Base-by-base conservation (phyloP, 2,888 invertebrate species). In the Latrodectus elegans region DNA sequence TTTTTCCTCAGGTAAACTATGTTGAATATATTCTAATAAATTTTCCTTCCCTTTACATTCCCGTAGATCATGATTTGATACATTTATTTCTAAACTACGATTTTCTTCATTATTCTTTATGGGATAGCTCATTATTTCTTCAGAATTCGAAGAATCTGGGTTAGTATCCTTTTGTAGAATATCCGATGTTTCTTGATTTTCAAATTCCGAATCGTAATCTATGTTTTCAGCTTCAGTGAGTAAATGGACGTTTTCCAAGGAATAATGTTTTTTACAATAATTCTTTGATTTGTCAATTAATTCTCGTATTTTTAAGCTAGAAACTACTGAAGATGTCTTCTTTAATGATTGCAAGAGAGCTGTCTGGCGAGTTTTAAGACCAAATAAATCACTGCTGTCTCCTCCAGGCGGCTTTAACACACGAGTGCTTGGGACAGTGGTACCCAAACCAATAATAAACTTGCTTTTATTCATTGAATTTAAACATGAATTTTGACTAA, bases 361-460 rank as follows among this genome's bases (percentile, higher is more conserved):
- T 49, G 55, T n/a, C 38, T 79, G 79, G 1, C 79, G 79, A 79
- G 53, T 71, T n/a, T 71, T 55, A 8, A 79, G 60, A 60, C 79
- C 79, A 70, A 79, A 79, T 4, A 79, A 68, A 60, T 79, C 79
- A 60, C 71, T 79, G 10, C 71, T 53, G 14, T 38, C 79, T 60
- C 79, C 79, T 49, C 79, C 79, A 12, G 79, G 79, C 11, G 79
- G 79, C 53, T 79, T 55, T 38, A 79, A 68, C 53, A 79, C 17
- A 38, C 79, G 68, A 17, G 71, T 79, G 68, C 79, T 79, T 9
- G 79, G 71, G 10, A 79, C n/a, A 38, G 15, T 38, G 26, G 71
- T 14, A 1, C 38, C 17, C 26, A 79, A 71, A 26, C 79, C 79
- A 17, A 79, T 79, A n/a, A 79, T 71, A 55, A 79, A 79, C 55